These are phyloP conservation scores for Latrodectus geometricus DNA, from an alignment of 1,140 invertebrate species.

Conservation along the genomic window DNA sequence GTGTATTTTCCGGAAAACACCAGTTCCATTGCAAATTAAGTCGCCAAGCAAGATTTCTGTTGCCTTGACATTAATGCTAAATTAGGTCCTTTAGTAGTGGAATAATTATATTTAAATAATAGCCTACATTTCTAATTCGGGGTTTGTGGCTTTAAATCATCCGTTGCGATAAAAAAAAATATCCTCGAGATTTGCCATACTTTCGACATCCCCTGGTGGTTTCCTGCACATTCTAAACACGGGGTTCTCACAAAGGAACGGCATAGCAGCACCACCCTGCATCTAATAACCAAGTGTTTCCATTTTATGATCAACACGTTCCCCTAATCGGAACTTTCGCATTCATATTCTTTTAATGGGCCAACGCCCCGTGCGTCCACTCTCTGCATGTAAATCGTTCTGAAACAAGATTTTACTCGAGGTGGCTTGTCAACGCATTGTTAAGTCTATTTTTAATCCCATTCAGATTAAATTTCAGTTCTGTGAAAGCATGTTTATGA, in stretches of 20 bases:
- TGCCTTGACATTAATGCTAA: too few species aligned
- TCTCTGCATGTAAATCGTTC: background rate
- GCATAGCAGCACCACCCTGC: background rate
- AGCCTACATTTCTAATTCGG: background rate
- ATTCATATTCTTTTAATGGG: slow-evolving; percentile 31
- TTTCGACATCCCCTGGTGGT: background rate
- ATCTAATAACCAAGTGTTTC: slow-evolving; percentile 5
- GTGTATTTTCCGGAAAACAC: too few species aligned
- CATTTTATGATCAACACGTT: slow-evolving; percentile 26
- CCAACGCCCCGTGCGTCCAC: slow-evolving; percentile 15
- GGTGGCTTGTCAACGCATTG: background rate
- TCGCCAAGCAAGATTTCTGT: too few species aligned
- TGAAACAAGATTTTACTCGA: background rate
- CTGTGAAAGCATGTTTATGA: too few species aligned
- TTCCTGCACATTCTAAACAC: background rate
- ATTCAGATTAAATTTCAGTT: background rate
- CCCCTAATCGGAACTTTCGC: slow-evolving; percentile 15
- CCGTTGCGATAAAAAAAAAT: background rate
- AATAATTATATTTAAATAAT: too few species aligned
- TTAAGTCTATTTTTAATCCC: background rate
- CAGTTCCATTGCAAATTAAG: too few species aligned
- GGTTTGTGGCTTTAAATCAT: background rate
- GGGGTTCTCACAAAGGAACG: background rate
- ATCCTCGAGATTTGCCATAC: background rate
- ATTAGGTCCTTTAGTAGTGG: too few species aligned